A percentile compares a stretch with the other conserved stretches of the same genome.
phyloP scores from a whole-genome alignment of 2,797 vertebrate species.

The Tragopan temminckii region DNA sequence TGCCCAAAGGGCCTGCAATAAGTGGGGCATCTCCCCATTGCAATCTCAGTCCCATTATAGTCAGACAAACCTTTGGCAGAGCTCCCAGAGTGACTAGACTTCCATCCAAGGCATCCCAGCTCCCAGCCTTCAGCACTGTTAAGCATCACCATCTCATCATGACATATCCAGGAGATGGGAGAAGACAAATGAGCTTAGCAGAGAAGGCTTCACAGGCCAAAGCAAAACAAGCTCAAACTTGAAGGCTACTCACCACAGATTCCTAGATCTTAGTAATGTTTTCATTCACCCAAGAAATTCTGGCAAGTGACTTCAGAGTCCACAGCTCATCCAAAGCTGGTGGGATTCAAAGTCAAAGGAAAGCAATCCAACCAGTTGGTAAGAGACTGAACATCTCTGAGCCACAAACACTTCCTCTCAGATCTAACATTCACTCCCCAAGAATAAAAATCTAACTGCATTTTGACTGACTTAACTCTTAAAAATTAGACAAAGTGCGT shows the following conservation, averaged over 20 bases:
- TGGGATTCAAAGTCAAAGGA: background rate
- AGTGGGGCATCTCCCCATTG: background rate
- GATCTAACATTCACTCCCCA: background rate
- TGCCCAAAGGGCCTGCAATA: background rate
- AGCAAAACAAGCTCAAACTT: constrained; percentile 19
- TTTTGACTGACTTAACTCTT: background rate
- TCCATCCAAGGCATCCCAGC: background rate
- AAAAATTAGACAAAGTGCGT: background rate
- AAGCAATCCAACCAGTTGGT: background rate
- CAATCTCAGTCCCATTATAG: background rate
- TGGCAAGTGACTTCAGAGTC: background rate
- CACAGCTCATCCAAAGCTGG: background rate
- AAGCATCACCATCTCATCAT: background rate
- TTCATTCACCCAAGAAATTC: background rate
- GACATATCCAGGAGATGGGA: background rate
- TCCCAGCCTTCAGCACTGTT: background rate
- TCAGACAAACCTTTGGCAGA: background rate
- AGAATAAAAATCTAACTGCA: background rate
- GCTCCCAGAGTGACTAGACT: background rate
- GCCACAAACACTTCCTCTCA: background rate
- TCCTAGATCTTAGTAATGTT: background rate
- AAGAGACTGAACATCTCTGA: background rate
- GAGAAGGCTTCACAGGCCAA: background rate
- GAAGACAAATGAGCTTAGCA: background rate
- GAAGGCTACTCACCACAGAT: background rate